Percentiles rank a stretch among this genome's conserved stretches.
Evolutionary conservation across 2,113 vertebrate species (phyloP).

Genomic region (Aix galericulata): DNA sequence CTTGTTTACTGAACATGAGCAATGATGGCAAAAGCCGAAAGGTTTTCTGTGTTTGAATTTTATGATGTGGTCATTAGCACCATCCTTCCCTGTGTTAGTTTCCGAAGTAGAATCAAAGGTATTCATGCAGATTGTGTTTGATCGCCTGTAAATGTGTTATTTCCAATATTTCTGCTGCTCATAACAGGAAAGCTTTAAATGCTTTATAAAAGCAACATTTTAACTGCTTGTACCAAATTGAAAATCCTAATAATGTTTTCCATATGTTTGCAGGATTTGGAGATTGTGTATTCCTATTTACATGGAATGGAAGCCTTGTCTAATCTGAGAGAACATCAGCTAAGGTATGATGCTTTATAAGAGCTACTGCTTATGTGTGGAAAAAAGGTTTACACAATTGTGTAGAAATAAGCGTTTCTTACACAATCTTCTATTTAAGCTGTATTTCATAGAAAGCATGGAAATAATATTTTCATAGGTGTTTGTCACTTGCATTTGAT

Average conservation of each 20-base stretch:
- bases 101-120: not conserved
- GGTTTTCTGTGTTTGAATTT: not conserved
- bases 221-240: not conserved
- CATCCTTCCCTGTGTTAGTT: not conserved
- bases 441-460: not conserved
- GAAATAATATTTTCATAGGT: no score
- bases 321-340: conserved; percentile 95
- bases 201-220: not conserved
- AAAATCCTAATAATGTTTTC: conserved; percentile 38
- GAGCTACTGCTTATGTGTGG: not conserved
- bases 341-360: conserved; percentile 82
- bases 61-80: fast-evolving
- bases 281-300: conserved; percentile 97
- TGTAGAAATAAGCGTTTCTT: not conserved
- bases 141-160: not conserved
- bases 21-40: not conserved
- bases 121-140: not conserved
- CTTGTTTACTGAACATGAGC: not conserved
- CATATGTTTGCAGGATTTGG: conserved; percentile 87
- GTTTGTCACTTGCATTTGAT: not conserved
- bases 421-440: not conserved
- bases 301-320: conserved; percentile 99
- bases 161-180: not conserved
- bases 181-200: not conserved
- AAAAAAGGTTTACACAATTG: no score